A percentile compares a stretch with the other conserved stretches of the same genome.
Conservation (phyloP, 1,140 invertebrate species). For the Scaptomyza graminum region DNA sequence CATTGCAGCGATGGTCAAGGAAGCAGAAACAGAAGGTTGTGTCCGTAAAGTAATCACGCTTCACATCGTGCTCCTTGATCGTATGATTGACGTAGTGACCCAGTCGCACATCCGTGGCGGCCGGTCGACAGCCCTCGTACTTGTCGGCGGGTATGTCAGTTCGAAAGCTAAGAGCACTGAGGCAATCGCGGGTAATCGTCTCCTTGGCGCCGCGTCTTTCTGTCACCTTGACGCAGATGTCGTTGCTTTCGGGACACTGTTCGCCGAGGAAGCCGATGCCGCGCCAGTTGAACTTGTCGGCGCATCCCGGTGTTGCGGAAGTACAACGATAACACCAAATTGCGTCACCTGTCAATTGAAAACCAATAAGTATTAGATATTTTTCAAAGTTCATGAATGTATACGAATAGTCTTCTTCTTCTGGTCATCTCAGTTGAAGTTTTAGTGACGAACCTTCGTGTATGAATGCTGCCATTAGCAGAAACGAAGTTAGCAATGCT, state of each 20-base stretch:
- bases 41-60: conserved; percentile 92
- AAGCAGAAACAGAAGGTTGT: conserved; percentile 96
- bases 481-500: conserved; percentile 18
- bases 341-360: conserved; percentile 83
- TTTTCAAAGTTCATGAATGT: neutral
- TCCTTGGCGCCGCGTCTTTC: conserved; percentile 93
- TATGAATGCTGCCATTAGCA: conserved; percentile 51
- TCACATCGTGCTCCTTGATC: conserved; percentile 93
- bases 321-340: conserved; percentile 95
- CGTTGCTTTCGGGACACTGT: conserved; percentile 92
- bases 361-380: neutral
- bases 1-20: conserved; percentile 94
- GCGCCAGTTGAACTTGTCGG: conserved; percentile 92
- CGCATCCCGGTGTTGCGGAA: conserved; percentile 94
- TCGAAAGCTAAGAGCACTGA: conserved; percentile 90
- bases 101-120: conserved; percentile 90
- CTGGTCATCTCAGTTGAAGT: conserved; percentile 1
- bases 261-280: conserved; percentile 87
- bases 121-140: conserved; percentile 94
- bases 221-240: conserved; percentile 95
- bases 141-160: conserved; percentile 96
- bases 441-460: conserved; percentile 49
- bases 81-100: conserved; percentile 95
- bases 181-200: conserved; percentile 93
- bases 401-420: conserved; percentile 10